Evolutionary conservation across 1,140 invertebrate genomes (phyloP).

Genomic region (Drosophila truncata): DNA sequence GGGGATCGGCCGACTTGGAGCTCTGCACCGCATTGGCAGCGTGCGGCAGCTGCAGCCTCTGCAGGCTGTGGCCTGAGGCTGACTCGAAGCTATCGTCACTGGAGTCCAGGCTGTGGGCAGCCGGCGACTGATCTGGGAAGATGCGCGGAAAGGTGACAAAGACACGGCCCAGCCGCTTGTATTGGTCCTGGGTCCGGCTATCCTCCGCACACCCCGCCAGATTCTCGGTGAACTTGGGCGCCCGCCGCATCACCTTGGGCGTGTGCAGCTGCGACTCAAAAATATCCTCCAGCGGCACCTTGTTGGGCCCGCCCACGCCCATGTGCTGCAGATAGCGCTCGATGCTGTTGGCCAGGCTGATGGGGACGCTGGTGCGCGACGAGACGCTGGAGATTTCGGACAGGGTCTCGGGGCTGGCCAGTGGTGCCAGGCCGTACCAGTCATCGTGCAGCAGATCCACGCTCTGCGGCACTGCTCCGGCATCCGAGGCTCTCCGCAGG

Average conservation of each 20-base stretch:
- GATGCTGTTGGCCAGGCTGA: conserved; percentile 83
- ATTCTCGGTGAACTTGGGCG: conserved; percentile 89
- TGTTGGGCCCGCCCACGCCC: conserved; percentile 49
- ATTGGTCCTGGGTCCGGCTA: conserved; percentile 75
- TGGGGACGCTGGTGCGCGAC: conserved; percentile 86
- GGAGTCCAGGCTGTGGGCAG: conserved; percentile 47
- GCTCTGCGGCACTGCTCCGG: conserved; percentile 83
- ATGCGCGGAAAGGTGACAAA: conserved; percentile 82
- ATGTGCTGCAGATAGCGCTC: conserved; percentile 82
- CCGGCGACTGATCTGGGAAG: conserved; percentile 43
- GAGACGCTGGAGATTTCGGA: conserved; percentile 91
- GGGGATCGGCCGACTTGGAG: conserved; percentile 81
- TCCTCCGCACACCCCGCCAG: conserved; percentile 89
- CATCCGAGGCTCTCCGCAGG: conserved; percentile 76
- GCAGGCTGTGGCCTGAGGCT: conserved; percentile 78
- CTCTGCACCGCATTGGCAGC: conserved; percentile 46
- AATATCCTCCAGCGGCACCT: conserved; percentile 72
- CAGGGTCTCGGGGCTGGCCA: conserved; percentile 94
- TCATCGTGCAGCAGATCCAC: conserved; percentile 88
- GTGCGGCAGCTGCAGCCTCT: conserved; percentile 51
- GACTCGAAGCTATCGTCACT: conserved; percentile 84
- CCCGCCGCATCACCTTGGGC: conserved; percentile 87
- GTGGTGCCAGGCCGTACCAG: conserved; percentile 90
- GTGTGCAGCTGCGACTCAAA: conserved; percentile 85
- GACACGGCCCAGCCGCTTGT: conserved; percentile 82